These are phyloP conservation scores for Stegophylla sp. DNA, from an alignment of 2,888 invertebrate genomes.

Conservation along the genomic window DNA sequence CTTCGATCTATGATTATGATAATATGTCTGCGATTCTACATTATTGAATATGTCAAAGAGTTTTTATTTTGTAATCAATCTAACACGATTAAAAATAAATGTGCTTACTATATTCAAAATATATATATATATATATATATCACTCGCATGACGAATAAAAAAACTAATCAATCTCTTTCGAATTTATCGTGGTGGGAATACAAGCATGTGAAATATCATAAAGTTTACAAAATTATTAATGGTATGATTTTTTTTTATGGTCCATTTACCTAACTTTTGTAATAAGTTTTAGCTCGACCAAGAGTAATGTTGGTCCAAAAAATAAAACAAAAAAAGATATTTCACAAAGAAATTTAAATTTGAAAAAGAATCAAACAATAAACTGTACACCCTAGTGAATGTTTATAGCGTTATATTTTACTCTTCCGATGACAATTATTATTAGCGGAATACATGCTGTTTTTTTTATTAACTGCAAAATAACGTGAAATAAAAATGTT, in stretches of 20 bases:
- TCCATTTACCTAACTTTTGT: slow-evolving; percentile 3
- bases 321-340: background rate
- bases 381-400: background rate
- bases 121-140: too few relatives aligned
- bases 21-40: too few relatives aligned
- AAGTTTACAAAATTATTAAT: background rate
- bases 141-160: too few relatives aligned
- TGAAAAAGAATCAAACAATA: background rate
- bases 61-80: too few relatives aligned
- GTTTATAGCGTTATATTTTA: background rate
- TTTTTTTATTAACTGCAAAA: too few relatives aligned
- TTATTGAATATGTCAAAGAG: too few relatives aligned
- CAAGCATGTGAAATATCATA: background rate
- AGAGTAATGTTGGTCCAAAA: background rate
- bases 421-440: background rate
- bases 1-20: too few relatives aligned
- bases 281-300: background rate
- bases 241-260: background rate
- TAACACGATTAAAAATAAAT: too few relatives aligned
- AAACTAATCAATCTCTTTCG: background rate
- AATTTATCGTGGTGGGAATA: background rate
- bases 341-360: background rate
- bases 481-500: too few relatives aligned
- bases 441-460: too few relatives aligned
- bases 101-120: too few relatives aligned